Evolutionary conservation across 2,113 vertebrate species (phyloP).

Genomic region (Delphinus delphis): DNA sequence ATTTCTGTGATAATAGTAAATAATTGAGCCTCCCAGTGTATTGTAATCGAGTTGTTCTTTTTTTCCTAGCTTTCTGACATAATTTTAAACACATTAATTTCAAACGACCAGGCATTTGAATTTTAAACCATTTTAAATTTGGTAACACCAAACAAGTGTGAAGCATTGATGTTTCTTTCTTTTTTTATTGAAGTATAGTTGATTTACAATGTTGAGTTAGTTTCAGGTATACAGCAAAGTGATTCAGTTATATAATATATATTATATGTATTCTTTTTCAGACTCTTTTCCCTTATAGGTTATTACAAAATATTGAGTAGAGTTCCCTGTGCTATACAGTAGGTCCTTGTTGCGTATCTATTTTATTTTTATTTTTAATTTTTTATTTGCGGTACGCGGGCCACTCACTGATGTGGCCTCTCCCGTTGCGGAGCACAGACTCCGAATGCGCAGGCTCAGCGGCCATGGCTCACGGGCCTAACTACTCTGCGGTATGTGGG

Average conservation of each 20-base stretch:
- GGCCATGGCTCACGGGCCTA: no score
- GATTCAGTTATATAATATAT: background rate
- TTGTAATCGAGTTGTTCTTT: background rate
- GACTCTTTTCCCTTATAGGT: background rate
- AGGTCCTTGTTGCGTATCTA: background rate
- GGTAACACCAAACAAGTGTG: background rate
- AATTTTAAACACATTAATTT: background rate
- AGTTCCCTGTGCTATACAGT: background rate
- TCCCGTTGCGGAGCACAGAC: no score
- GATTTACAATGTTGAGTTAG: background rate
- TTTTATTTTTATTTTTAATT: background rate
- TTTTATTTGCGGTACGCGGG: no score
- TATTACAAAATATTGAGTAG: background rate
- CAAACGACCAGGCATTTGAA: background rate
- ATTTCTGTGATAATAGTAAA: background rate
- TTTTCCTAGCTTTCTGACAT: background rate
- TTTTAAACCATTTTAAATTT: background rate
- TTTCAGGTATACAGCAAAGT: background rate
- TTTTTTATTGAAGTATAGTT: background rate
- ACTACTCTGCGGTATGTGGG: no score
- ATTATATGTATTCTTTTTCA: background rate
- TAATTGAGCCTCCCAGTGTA: background rate
- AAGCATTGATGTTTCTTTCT: background rate
- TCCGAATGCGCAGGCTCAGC: rapidly evolving
- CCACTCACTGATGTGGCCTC: no score